phyloP scores from a whole-genome alignment of 2,888 invertebrate species.

The Thecocarcelia acutangulata region DNA sequence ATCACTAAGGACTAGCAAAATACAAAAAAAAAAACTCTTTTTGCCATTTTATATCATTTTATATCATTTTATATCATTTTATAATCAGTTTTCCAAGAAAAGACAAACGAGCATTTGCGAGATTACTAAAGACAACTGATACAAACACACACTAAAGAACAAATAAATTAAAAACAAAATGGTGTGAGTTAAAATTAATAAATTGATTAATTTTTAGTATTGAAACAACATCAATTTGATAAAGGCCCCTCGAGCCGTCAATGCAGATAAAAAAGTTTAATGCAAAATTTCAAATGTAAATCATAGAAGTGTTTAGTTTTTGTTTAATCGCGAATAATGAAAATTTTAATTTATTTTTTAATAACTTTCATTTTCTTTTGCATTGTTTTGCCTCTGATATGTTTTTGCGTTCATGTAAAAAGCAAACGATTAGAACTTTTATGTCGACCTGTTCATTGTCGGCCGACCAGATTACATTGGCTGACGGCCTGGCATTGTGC shows the following conservation, averaged over 20 bases:
- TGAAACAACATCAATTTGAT: constrained; percentile 43
- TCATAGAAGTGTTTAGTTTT: not conserved
- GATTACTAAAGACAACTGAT: not conserved
- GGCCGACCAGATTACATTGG: constrained; percentile 9
- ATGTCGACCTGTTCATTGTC: constrained; percentile 35
- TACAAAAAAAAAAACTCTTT: too few species aligned
- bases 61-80: too few species aligned
- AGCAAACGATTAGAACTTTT: constrained; percentile 41
- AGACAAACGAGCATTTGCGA: not conserved
- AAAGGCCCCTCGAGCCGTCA: not conserved
- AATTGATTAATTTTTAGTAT: constrained; percentile 55
- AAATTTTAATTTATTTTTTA: constrained; percentile 10
- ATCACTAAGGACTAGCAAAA: too few species aligned
- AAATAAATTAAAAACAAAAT: not conserved
- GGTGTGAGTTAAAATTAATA: constrained; percentile 20
- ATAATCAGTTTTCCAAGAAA: too few species aligned
- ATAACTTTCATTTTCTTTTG: constrained; percentile 36
- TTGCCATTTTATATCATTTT: too few species aligned
- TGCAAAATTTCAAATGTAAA: not conserved
- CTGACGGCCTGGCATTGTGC: constrained; percentile 23
- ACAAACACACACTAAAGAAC: not conserved
- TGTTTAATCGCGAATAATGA: constrained; percentile 18
- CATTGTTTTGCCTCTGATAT: constrained; percentile 34
- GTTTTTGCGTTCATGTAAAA: constrained; percentile 43
- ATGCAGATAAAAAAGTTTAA: not conserved